Evolutionary conservation across 2,797 vertebrate genomes (phyloP).

Genomic region (Malurus leucopterus): DNA sequence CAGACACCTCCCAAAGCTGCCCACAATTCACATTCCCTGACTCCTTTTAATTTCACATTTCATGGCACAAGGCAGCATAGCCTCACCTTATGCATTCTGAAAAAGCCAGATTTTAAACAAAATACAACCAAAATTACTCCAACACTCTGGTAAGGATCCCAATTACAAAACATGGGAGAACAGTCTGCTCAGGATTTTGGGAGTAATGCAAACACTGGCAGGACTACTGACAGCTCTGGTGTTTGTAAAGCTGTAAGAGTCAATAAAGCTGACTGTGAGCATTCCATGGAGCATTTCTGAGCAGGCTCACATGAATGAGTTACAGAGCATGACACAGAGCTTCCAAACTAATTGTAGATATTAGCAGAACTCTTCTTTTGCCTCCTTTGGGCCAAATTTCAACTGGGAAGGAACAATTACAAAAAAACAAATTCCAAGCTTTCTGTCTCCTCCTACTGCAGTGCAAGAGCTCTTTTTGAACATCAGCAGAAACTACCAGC

Average conservation of each 20-base stretch:
- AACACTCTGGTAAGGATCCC: neutral
- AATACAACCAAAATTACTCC: neutral
- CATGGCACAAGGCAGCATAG: neutral
- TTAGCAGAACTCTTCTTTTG: neutral
- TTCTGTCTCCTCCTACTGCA: neutral
- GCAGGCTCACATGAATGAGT: neutral
- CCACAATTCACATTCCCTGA: neutral
- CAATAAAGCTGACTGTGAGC: slow-evolving; percentile 12
- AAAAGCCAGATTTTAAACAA: neutral
- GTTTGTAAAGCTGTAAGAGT: neutral
- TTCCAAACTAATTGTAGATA: neutral
- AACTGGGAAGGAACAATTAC: neutral
- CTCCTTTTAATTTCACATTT: neutral
- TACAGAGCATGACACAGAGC: neutral
- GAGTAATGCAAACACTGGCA: slow-evolving; percentile 24
- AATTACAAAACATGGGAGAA: neutral
- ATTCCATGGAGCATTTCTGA: neutral
- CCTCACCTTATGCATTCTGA: neutral
- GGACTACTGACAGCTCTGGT: neutral
- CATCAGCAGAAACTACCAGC: neutral
- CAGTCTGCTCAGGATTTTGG: neutral
- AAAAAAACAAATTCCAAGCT: neutral
- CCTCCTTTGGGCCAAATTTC: neutral
- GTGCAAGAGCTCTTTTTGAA: neutral
- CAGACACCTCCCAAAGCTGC: neutral